phyloP scores from a whole-genome alignment of 1,140 invertebrate genomes.

The Cotesia typhae region DNA sequence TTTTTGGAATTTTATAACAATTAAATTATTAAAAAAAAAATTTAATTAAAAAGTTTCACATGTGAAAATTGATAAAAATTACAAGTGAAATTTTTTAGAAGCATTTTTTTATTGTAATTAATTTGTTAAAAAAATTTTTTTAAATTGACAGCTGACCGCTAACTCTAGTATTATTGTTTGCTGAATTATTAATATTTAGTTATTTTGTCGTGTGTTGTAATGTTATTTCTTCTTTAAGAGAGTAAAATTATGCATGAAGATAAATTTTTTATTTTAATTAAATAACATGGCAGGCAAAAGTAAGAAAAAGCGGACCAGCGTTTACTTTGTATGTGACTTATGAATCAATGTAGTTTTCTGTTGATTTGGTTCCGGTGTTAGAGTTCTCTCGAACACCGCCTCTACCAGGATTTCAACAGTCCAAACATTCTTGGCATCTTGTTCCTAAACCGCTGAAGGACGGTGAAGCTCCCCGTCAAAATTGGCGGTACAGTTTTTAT shows the following conservation, averaged over 20 bases:
- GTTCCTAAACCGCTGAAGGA: constrained; percentile 44
- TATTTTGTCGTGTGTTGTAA: too few relatives aligned
- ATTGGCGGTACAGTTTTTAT: constrained; percentile 49
- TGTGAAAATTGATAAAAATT: too few relatives aligned
- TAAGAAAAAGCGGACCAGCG: constrained; percentile 62
- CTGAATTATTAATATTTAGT: too few relatives aligned
- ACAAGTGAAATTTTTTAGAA: too few relatives aligned
- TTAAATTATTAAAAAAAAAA: too few relatives aligned
- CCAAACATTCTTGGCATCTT: constrained; percentile 33
- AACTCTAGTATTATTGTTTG: too few relatives aligned
- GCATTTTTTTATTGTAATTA: too few relatives aligned
- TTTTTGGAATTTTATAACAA: too few relatives aligned
- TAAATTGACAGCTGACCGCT: too few relatives aligned
- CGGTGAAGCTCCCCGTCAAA: neutral
- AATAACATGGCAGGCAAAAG: constrained; percentile 45
- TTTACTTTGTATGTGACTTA: constrained; percentile 58
- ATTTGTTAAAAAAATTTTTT: too few relatives aligned
- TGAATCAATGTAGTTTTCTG: constrained; percentile 45
- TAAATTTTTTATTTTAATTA: neutral
- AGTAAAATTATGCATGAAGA: neutral
- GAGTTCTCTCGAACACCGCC: constrained; percentile 50
- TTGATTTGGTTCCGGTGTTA: constrained; percentile 65
- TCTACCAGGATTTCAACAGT: neutral
- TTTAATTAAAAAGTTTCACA: too few relatives aligned
- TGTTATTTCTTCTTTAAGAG: neutral